Evolutionary conservation across 2,888 invertebrate species (phyloP), one percentile per base, ranked within the genome.

Genomic region (Acanthoscelides obtectus): DNA sequence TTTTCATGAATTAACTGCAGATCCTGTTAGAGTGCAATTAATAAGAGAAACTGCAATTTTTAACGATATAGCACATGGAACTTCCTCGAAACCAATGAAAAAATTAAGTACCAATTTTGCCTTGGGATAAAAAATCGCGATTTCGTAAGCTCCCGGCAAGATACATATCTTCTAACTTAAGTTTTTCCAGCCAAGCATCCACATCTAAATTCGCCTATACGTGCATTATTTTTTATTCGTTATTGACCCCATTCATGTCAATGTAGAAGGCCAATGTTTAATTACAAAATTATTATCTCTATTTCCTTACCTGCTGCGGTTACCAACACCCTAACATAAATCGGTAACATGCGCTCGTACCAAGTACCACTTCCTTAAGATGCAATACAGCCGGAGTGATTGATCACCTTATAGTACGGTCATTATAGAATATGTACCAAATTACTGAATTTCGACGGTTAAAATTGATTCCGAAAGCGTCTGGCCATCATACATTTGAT

Each of bases 161-260:
- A 45, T 45, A 45, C 17, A 8, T 45, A 45, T 45, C 45, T 45
- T 45, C 45, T 45, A 45, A 12, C 45, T 45, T 45, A 45, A 12
- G 1, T 45, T 45, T 45, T 45, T 6, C 5, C 6, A 25, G 4
- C 25, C 3, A 25, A 25, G 25, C 25, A 25, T 25, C 25, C 25
- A 45, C 45, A 45, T 45, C 1, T 45, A 45, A 25, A 12, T 45
- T 45, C 45, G 45, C 45, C 45, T 45, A 45, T 45, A 45, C 17
- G 17, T 45, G 45, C 17, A 45, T 12, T 45, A 12, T 45, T 12
- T 45, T 45, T 45, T 12, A 45, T 45, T 45, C 45, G 45, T 12
- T 67, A 22, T 64, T 67, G 70, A 70, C 70, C 70, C 67, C 70
- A 67, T 70, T 70, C 20, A 70, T 64, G 45, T 17, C 45, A 68